Base-by-base conservation (phyloP, 2,888 invertebrate genomes). In the Tipula confusa region DNA sequence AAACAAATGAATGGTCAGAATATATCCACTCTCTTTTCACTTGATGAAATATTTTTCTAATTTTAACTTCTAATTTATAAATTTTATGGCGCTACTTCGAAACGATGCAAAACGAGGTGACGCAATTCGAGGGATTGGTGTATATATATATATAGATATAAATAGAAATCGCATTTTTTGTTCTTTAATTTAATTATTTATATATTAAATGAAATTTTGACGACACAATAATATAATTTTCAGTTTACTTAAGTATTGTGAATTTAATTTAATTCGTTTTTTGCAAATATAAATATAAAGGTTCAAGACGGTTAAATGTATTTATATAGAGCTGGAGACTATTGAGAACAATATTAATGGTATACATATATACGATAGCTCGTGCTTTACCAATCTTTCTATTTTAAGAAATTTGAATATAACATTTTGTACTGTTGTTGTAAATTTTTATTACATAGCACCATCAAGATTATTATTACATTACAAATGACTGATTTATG, bases 191-290 rank as follows among this genome's bases (percentile, higher is more conserved):
- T 64, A 64, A 64, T 64, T 64, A 64, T 64, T 64, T 64, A 64
- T 33, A 33, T 64, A 64, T 24, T 24, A 64, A 64, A 64, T 64
- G 64, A 64, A 64, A 24, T 64, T 64, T 64, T 64, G 64, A 64
- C 64, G 64, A 64, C 64, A 64, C 64, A 64, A 64, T 64, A 64
- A 64, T 64, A 64, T 64, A 64, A 64, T 64, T 64, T 64, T 64
- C 64, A 24, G 64, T 64, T 24, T 64, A 24, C 64, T 64, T 64
- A 64, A 64, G 64, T 24, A 24, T 64, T 64, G 64, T 64, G 24
- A 64, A 64, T 64, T 64, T 64, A 64, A 64, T 64, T 64, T 64
- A 64, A 64, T 24, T 64, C 64, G 11, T 64, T 64, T 43, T 43
- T 43, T 64, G n/a, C n/a, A n/a, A n/a, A n/a, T n/a, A n/a, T n/a